A percentile compares a stretch with the other conserved stretches of the same genome.
Evolutionary conservation across 2,888 invertebrate genomes (phyloP).

Genomic region (Hypselothyrea guttata): DNA sequence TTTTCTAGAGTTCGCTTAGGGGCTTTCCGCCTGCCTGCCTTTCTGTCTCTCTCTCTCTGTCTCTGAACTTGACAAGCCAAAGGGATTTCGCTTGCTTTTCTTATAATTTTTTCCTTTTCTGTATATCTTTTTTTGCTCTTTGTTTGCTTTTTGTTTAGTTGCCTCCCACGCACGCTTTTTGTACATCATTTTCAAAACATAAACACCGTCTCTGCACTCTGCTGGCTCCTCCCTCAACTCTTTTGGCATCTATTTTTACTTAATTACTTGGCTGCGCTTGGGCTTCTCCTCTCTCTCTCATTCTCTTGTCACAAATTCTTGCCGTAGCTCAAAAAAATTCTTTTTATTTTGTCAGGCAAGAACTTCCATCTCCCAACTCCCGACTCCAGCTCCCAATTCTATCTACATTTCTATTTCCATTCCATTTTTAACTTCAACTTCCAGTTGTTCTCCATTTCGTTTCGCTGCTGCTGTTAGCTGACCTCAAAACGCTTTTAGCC

Average conservation of each 20-base stretch:
- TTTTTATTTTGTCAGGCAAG: background rate
- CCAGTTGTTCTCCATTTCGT: conserved; percentile 57
- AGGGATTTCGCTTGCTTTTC: conserved; percentile 63
- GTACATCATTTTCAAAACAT: conserved; percentile 35
- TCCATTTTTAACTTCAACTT: conserved; percentile 21
- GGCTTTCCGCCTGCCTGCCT: conserved; percentile 19
- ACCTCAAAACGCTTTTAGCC: conserved; percentile 69
- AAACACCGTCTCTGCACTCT: conserved; percentile 62
- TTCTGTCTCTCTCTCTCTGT: conserved; percentile 7
- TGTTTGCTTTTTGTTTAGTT: conserved; percentile 16
- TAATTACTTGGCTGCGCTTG: conserved; percentile 60
- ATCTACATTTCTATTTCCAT: conserved; percentile 26
- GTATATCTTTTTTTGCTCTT: background rate
- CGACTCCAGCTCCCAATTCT: conserved; percentile 6
- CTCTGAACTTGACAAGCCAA: conserved; percentile 71
- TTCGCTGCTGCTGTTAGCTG: conserved; percentile 56
- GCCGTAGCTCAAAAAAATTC: no score
- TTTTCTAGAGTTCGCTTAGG: conserved; percentile 8
- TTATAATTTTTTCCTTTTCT: conserved; percentile 9
- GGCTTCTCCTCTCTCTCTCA: conserved; percentile 29
- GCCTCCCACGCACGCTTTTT: conserved; percentile 18
- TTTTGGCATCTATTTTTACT: conserved; percentile 56
- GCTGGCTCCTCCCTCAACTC: conserved; percentile 12
- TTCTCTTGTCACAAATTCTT: background rate
- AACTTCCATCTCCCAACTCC: conserved; percentile 6